Percentiles rank a stretch among this genome's conserved stretches.
phyloP scores from a whole-genome alignment of 2,888 invertebrate genomes.

The Pyrrhosoma nymphula region DNA sequence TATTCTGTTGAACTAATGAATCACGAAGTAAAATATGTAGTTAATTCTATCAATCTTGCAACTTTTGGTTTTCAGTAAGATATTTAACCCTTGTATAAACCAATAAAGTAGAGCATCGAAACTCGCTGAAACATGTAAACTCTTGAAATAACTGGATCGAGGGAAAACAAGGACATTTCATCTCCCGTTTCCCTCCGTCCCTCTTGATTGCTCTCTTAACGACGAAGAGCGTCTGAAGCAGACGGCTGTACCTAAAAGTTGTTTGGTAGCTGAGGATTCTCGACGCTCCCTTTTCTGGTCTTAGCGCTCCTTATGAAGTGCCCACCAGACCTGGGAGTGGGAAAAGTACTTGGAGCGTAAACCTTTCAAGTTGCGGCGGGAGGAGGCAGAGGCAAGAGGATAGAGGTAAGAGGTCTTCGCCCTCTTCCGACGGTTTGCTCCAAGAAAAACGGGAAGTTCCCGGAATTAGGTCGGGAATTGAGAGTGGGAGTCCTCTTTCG shows the following conservation, averaged over 20 bases:
- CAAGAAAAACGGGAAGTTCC: background rate
- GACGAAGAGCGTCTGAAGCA: no score
- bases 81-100: no score
- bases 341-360: slow-evolving; percentile 7
- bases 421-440: background rate
- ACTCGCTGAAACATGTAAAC: no score
- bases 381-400: background rate
- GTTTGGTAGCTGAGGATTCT: slow-evolving; percentile 8
- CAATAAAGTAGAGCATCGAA: no score
- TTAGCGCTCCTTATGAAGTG: background rate
- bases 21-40: no score
- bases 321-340: background rate
- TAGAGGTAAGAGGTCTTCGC: no score
- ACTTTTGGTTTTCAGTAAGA: no score
- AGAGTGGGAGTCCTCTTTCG: background rate
- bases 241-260: background rate
- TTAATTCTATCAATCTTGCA: no score
- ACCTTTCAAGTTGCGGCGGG: background rate
- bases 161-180: no score
- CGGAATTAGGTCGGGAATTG: background rate
- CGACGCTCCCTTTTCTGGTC: background rate
- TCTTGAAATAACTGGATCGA: no score
- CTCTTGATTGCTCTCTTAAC: background rate
- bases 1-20: no score
- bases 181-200: background rate